These are phyloP conservation scores for Drosophila nasuta DNA, from an alignment of 1,140 invertebrate genomes.

Conservation along the genomic window DNA sequence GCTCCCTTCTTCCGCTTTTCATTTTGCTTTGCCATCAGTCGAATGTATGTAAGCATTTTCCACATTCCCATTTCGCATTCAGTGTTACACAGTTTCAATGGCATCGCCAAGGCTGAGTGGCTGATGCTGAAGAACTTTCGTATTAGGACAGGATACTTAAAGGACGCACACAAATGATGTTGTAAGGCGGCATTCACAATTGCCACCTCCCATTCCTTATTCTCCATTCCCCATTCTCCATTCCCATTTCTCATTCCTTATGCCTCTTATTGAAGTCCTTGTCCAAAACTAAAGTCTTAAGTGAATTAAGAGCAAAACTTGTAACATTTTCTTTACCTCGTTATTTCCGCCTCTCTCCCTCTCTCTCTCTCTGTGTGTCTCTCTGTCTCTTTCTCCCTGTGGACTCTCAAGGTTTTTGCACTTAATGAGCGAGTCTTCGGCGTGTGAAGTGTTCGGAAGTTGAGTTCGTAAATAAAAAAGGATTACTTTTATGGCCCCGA, in stretches of 20 bases:
- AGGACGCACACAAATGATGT: conserved; percentile 62
- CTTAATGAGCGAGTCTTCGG: conserved; percentile 66
- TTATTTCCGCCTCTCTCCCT: conserved; percentile 10
- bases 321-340: conserved; percentile 70
- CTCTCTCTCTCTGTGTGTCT: neutral
- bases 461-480: conserved; percentile 76
- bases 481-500: conserved; percentile 67
- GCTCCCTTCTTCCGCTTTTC: neutral
- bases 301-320: conserved; percentile 80
- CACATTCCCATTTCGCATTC: conserved; percentile 41
- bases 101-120: conserved; percentile 53
- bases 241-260: neutral
- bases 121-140: conserved; percentile 62
- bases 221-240: neutral
- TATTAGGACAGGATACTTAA: conserved; percentile 78
- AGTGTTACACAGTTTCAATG: conserved; percentile 67
- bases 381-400: conserved; percentile 6
- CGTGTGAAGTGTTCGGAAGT: conserved; percentile 60
- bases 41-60: neutral
- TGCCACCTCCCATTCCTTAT: neutral
- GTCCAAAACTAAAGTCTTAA: conserved; percentile 71
- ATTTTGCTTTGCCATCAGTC: neutral
- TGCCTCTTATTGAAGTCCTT: conserved; percentile 5
- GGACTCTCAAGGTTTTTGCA: conserved; percentile 63
- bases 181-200: conserved; percentile 45